These are phyloP conservation scores for Pseudomugil tenellus DNA, from an alignment of 2,797 vertebrate genomes.

Conservation along the genomic window DNA sequence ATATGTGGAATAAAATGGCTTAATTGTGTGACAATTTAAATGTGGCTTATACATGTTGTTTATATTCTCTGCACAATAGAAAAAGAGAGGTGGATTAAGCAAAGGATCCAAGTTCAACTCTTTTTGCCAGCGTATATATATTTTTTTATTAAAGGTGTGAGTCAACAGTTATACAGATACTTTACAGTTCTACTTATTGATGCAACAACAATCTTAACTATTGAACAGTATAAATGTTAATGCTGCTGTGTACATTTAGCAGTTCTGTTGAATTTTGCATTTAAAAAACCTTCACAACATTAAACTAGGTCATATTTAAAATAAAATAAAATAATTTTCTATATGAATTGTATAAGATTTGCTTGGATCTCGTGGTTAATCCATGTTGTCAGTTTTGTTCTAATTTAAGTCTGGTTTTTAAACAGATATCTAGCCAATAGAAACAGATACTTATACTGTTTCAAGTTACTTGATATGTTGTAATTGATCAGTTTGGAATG, in stretches of 20 bases:
- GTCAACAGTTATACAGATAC: not conserved
- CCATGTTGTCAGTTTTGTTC: constrained; percentile 33
- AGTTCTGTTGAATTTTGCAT: not conserved
- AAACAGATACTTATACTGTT: not conserved
- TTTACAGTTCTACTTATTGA: not conserved
- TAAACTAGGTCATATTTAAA: not conserved
- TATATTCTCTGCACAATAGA: not conserved
- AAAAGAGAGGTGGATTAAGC: not conserved
- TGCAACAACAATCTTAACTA: not conserved
- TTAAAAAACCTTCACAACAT: not conserved
- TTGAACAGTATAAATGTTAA: not conserved
- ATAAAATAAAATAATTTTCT: not conserved
- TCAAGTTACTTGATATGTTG: not conserved
- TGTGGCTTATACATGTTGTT: not conserved
- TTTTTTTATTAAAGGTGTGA: constrained; percentile 8
- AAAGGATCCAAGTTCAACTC: constrained; percentile 43
- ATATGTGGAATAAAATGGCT: not conserved
- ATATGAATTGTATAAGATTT: constrained; percentile 9
- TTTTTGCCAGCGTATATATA: constrained; percentile 15
- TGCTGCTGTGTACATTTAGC: not conserved
- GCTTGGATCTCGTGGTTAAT: constrained; percentile 21
- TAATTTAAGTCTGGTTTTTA: constrained; percentile 19
- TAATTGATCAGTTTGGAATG: not conserved
- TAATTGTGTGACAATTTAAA: not conserved
- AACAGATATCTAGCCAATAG: not conserved